Conservation (phyloP, 2,113 vertebrate genomes). For the Pseudolaguvia tuberculata region DNA sequence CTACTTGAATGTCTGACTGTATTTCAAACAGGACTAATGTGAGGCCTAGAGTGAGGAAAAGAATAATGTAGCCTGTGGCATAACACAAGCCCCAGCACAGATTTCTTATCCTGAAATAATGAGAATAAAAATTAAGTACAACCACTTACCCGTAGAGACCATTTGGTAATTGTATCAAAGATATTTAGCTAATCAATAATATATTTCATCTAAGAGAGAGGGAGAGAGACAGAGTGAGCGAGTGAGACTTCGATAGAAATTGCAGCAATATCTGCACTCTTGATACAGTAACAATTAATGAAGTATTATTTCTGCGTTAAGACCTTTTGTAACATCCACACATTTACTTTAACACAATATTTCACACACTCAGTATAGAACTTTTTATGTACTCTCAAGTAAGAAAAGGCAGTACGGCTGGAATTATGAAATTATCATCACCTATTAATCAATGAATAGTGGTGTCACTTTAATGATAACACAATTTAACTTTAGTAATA, state of each 20-base stretch:
- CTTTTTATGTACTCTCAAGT: background rate
- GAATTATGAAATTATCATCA: background rate
- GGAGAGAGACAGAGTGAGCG: background rate
- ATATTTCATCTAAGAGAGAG: constrained; percentile 49
- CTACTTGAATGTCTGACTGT: constrained; percentile 21
- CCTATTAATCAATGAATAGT: background rate
- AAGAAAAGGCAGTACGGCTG: background rate
- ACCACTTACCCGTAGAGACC: constrained; percentile 15
- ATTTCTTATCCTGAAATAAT: constrained; percentile 9
- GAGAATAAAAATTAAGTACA: constrained; percentile 2
- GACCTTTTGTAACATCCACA: constrained; percentile 28
- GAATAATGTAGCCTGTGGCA: constrained; percentile 5
- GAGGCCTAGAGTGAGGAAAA: background rate
- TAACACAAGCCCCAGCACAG: constrained; percentile 14
- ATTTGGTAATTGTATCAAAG: constrained; percentile 49
- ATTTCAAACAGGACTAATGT: constrained; percentile 4
- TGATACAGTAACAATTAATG: constrained; percentile 34
- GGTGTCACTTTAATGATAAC: background rate
- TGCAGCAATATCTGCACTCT: constrained; percentile 5
- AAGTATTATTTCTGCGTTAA: constrained; percentile 38
- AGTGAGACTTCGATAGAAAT: background rate
- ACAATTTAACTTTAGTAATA: background rate
- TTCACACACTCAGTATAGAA: background rate
- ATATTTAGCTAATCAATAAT: constrained; percentile 48
- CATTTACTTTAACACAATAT: background rate